Conservation (phyloP, 1,140 invertebrate genomes). For the Bicyclus anynana region DNA sequence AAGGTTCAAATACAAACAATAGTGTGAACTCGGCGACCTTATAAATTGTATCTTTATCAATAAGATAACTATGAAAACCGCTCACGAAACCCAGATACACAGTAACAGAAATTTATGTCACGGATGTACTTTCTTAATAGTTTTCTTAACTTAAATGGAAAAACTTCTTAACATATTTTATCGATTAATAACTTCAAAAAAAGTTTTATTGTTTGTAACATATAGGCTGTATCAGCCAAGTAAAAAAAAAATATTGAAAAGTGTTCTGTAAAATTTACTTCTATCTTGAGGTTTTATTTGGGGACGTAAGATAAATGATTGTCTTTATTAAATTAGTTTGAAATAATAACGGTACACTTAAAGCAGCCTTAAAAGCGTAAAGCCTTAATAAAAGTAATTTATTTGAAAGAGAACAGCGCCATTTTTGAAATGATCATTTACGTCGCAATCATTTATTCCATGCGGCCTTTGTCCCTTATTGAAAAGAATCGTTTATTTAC, state of each 20-base stretch:
- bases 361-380: neutral
- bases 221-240: too few species aligned
- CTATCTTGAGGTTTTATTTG: too few species aligned
- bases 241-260: too few species aligned
- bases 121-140: neutral
- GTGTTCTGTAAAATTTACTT: too few species aligned
- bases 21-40: slow-evolving; percentile 12
- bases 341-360: neutral
- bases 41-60: slow-evolving; percentile 21
- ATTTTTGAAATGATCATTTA: slow-evolving; percentile 12
- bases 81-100: neutral
- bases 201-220: too few species aligned
- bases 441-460: slow-evolving; percentile 4
- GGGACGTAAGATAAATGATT: too few species aligned
- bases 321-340: neutral
- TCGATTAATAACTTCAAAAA: too few species aligned
- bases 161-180: too few species aligned
- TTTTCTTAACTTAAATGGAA: too few species aligned
- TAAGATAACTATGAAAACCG: slow-evolving; percentile 13
- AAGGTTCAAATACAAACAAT: slow-evolving; percentile 17
- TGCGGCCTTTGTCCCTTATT: slow-evolving; percentile 10
- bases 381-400: neutral
- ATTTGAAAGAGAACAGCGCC: neutral
- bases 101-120: slow-evolving; percentile 3
- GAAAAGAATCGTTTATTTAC: slow-evolving; percentile 16